Base-by-base conservation (phyloP, 2,113 vertebrate genomes). In the Naja naja region DNA sequence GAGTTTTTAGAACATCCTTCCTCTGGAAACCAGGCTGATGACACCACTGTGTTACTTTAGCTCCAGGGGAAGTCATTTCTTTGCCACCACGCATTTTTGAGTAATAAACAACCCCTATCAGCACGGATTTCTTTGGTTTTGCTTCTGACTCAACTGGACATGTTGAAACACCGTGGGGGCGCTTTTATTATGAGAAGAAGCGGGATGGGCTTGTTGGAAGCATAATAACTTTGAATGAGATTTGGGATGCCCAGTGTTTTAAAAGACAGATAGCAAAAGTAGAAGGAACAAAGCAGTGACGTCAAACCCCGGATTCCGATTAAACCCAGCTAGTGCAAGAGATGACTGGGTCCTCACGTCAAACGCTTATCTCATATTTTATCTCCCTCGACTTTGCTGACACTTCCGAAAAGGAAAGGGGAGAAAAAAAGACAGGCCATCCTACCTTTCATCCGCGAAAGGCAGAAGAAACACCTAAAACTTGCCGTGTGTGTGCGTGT, bases 281-380 rank as follows among this genome's bases (percentile, higher is more conserved):
- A 95, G 95, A 97, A 98, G 96, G 97, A 98, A 98, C 97, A 98
- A 98, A 98, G 97, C 97, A 94, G 96, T 97, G 97, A 98, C 97
- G 96, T 98, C 97, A 97, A 97, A 95, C 95, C 96, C 95, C 87
- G 91, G 58, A 92, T 58, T 34, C 94, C 64, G 96, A 96, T 96
- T 95, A 96, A 96, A 93, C 4, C 88, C 93, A 27, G 30, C 43
- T 47, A 23, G 16, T 0, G 74, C 87, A 9, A 2, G 81, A 12
- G 0, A 12, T 3, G 53, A 89, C 47, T 30, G 0, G 25, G 47
- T 64, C 16, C 86, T 90, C 2, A 23, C n/a, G 0, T 0, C 2
- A 89, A 85, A 85, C 0, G 0, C 90, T 25, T 25, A 0, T 0
- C 1, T 0, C 0, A 2, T 0, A 45, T 43, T 0, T 0, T 4